Percentiles rank a stretch among this genome's conserved stretches.
These are phyloP conservation scores for Drosophila pseudoobscura DNA, from an alignment of 1,140 invertebrate genomes.

Conservation along the genomic window DNA sequence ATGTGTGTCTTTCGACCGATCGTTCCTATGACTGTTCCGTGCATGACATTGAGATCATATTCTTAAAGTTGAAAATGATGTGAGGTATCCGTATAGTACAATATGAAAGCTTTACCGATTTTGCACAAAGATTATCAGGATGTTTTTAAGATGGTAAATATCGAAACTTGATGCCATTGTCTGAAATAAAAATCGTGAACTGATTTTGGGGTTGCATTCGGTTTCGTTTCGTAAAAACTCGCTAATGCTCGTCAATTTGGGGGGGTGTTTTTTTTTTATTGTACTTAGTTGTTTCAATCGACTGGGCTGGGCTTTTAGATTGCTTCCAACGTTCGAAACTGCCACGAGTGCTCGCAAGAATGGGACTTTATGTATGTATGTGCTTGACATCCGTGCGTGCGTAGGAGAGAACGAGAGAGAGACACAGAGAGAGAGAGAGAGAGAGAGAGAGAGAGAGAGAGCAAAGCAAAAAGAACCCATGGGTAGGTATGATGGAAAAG, in stretches of 20 bases:
- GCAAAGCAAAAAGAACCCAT: constrained; percentile 1
- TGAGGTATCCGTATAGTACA: too few species aligned
- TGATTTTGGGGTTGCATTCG: constrained; percentile 52
- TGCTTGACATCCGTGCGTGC: constrained; percentile 11
- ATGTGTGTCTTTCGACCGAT: too few species aligned
- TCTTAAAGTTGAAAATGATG: too few species aligned
- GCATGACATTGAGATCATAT: too few species aligned
- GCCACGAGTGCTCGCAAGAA: constrained; percentile 8
- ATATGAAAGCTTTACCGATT: background rate
- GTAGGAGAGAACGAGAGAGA: constrained; percentile 4
- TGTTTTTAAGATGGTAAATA: constrained; percentile 7
- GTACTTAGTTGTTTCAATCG: constrained; percentile 44
- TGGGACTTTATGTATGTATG: background rate
- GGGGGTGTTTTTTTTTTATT: constrained; percentile 44
- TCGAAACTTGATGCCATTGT: constrained; percentile 57
- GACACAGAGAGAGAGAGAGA: background rate
- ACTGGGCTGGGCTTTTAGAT: constrained; percentile 43
- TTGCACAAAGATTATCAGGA: constrained; percentile 11
- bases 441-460: background rate
- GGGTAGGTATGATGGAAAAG: constrained; percentile 16
- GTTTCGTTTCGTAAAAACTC: constrained; percentile 41
- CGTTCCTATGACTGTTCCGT: too few species aligned
- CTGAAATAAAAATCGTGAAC: constrained; percentile 35
- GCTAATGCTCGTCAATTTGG: constrained; percentile 34
- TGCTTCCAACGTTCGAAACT: constrained; percentile 35